These are phyloP conservation scores for Oncorhynchus keta DNA, from an alignment of 2,113 vertebrate genomes.

Conservation along the genomic window DNA sequence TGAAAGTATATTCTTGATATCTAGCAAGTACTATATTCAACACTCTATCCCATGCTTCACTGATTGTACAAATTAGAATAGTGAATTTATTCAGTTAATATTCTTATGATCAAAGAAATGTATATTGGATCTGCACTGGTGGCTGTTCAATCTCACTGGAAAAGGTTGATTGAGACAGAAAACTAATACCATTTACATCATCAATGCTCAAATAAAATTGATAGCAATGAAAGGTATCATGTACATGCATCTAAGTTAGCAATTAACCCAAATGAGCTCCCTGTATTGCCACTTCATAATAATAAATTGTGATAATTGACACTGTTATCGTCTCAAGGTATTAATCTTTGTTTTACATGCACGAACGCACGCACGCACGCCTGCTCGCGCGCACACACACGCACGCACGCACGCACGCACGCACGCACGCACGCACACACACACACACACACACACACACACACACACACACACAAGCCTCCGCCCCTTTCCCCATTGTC, in stretches of 20 bases:
- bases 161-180: slow-evolving; percentile 1
- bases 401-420: too few relatives aligned
- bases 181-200: too few relatives aligned
- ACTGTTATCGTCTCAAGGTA: too few relatives aligned
- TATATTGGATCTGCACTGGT: slow-evolving; percentile 3
- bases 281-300: neutral
- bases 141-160: slow-evolving; percentile 21
- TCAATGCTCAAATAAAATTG: neutral
- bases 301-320: too few relatives aligned
- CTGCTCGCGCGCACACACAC: too few relatives aligned
- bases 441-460: too few relatives aligned
- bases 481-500: too few relatives aligned
- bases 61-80: neutral
- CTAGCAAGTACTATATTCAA: neutral
- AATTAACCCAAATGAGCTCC: neutral
- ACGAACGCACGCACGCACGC: too few relatives aligned
- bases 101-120: slow-evolving; percentile 1
- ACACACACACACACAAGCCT: too few relatives aligned
- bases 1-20: neutral
- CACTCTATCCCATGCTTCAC: neutral
- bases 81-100: neutral
- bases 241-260: neutral
- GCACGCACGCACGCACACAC: too few relatives aligned
- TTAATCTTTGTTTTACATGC: too few relatives aligned
- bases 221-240: neutral